Percentiles rank a stretch among this genome's conserved stretches.
Conservation (phyloP, 2,113 vertebrate genomes). For the Merops nubicus region DNA sequence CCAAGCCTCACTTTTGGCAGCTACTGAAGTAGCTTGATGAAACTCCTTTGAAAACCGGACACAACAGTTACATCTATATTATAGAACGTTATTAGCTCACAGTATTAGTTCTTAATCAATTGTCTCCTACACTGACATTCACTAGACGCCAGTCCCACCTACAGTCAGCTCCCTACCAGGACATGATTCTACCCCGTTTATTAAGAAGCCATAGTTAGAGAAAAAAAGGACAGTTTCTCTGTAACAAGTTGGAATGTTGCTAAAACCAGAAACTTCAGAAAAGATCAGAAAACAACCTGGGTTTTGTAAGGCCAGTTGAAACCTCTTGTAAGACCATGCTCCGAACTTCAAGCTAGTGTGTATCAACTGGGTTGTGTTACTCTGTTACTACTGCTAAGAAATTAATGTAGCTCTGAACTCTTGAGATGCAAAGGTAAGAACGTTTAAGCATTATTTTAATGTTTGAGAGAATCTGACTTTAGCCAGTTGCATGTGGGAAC, state of each 20-base stretch:
- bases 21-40: neutral
- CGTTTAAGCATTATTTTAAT: neutral
- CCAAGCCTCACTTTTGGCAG: constrained; percentile 27
- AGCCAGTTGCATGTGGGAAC: neutral
- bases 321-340: neutral
- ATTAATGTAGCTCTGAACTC: neutral
- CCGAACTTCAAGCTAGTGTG: neutral
- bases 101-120: constrained; percentile 3
- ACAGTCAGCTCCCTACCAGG: rapidly evolving
- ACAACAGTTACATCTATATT: constrained; percentile 33
- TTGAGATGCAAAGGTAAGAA: neutral
- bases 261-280: neutral
- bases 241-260: neutral
- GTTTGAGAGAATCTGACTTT: rapidly evolving
- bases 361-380: neutral
- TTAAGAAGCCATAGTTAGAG: neutral
- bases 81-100: neutral
- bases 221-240: neutral
- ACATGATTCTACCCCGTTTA: neutral
- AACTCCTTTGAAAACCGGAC: constrained; percentile 32
- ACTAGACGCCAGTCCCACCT: neutral
- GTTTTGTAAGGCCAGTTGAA: neutral
- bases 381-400: neutral
- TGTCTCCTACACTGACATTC: neutral
- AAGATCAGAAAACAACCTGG: neutral